Evolutionary conservation across 35 echinoderm and acorn worm genomes (phyloP), one percentile per base, ranked within the genome.

Genomic region (Holothuria glaberrima): DNA sequence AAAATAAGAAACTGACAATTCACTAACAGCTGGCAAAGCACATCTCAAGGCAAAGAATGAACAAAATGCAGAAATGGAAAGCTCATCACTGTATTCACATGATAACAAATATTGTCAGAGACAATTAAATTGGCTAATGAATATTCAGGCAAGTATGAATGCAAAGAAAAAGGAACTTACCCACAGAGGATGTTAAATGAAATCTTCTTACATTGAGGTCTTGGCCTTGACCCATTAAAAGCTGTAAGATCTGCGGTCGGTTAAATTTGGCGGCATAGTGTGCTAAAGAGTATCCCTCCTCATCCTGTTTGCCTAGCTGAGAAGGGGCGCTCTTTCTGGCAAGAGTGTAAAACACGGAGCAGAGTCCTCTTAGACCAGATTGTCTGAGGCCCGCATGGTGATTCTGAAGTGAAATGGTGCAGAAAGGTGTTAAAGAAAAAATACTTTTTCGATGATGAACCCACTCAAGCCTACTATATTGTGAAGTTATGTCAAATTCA

Each of bases 321-420:
- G 97, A 92, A 0, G 91, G 86, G 26, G 93, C 86, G 58, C 91
- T 93, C 90, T 94, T 98, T 38, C 94, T 87, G 56, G 93, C 97
- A 56, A 99, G 91, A 19, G 97, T 99, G 82, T 94, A 88, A 24
- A 99, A 92, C 7, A 95, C 86, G 30, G 93, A 95, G 60, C 94
- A 94, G 10, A 95, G 31, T 17, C 97, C 97, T 9, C 97, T 52
- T 21, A 91, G 70, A 5, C 91, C 90, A 21, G 93, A 94, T 68
- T 90, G 80, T 85, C 88, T 84, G 19, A 99, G 89, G 12, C 93
- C 97, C 56, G 85, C 82, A 83, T 99, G 97, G 38, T 95, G 72
- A 78, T 94, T 93, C 97, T 99, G 32, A 35, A 54, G 16, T 24
- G 57, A 32, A 38, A 20, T 14, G 5, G 50, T 77, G 57, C n/a